These are phyloP conservation scores for Xylocopa sonorina DNA, from an alignment of 1,140 invertebrate genomes.

Conservation along the genomic window DNA sequence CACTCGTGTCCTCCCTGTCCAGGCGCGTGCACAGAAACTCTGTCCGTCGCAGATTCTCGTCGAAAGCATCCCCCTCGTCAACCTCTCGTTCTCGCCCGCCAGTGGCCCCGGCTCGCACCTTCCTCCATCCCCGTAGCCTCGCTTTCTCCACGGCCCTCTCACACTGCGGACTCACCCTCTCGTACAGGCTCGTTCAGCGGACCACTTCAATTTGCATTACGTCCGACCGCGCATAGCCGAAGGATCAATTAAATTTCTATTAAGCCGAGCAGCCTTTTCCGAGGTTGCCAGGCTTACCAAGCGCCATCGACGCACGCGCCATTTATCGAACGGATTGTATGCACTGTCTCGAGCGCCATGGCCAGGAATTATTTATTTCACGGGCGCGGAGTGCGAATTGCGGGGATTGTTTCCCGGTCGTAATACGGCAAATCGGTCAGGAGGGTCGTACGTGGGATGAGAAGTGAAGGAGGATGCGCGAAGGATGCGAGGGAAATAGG, in stretches of 20 bases:
- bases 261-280: conserved; percentile 75
- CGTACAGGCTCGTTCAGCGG: conserved; percentile 56
- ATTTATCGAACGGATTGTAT: conserved; percentile 73
- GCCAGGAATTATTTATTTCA: conserved; percentile 60
- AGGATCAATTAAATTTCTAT: conserved; percentile 82
- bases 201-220: conserved; percentile 78
- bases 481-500: not conserved
- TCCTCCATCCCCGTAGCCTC: conserved; percentile 12
- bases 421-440: not conserved
- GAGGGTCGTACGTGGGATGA: not conserved
- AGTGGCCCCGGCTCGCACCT: conserved; percentile 37
- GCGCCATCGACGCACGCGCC: conserved; percentile 55
- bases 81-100: conserved; percentile 25
- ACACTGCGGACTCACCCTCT: conserved; percentile 24
- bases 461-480: too few species aligned
- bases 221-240: conserved; percentile 76
- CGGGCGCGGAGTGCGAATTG: conserved; percentile 15
- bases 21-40: conserved; percentile 58
- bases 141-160: conserved; percentile 16
- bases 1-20: conserved; percentile 64
- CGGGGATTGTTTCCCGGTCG: conserved; percentile 31
- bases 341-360: conserved; percentile 50
- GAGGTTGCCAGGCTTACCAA: conserved; percentile 42
- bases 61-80: not conserved
- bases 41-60: conserved; percentile 45